These are phyloP conservation scores for Astyanax mexicanus DNA, from an alignment of 2,797 vertebrate species.

Conservation along the genomic window DNA sequence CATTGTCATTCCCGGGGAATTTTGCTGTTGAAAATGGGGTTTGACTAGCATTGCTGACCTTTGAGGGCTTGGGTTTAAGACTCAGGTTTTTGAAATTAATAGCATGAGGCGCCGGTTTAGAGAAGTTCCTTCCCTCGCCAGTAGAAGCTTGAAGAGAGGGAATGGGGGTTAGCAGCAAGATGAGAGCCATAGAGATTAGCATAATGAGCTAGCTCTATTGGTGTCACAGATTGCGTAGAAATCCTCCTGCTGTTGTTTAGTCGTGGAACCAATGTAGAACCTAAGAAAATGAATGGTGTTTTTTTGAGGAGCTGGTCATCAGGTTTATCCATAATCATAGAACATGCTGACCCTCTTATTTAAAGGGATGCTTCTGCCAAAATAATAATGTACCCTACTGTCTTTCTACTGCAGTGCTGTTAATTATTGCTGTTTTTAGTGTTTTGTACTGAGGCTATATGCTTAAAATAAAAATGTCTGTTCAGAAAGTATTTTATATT, in stretches of 20 bases:
- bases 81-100: conserved; percentile 46
- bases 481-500: too few species aligned
- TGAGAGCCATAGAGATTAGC: conserved; percentile 75
- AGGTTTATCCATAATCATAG: too few species aligned
- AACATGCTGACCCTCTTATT: too few species aligned
- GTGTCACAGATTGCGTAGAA: background rate
- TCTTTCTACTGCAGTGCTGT: too few species aligned
- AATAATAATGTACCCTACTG: too few species aligned
- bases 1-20: conserved; percentile 1
- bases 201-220: conserved; percentile 65
- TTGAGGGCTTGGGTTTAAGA: conserved; percentile 59
- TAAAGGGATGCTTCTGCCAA: too few species aligned
- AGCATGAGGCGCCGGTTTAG: conserved; percentile 63
- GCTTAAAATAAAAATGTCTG: too few species aligned
- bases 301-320: background rate
- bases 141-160: conserved; percentile 71
- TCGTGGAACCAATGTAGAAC: conserved; percentile 20
- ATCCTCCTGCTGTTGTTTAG: background rate
- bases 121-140: conserved; percentile 72
- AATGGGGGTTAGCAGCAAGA: conserved; percentile 76
- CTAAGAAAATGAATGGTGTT: conserved; percentile 39
- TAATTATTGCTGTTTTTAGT: too few species aligned
- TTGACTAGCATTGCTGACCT: conserved; percentile 31
- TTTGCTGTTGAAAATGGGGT: conserved; percentile 26
- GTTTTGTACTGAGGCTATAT: too few species aligned